Conservation (phyloP, 2,888 invertebrate species). For the Hydropsyche betteni region DNA sequence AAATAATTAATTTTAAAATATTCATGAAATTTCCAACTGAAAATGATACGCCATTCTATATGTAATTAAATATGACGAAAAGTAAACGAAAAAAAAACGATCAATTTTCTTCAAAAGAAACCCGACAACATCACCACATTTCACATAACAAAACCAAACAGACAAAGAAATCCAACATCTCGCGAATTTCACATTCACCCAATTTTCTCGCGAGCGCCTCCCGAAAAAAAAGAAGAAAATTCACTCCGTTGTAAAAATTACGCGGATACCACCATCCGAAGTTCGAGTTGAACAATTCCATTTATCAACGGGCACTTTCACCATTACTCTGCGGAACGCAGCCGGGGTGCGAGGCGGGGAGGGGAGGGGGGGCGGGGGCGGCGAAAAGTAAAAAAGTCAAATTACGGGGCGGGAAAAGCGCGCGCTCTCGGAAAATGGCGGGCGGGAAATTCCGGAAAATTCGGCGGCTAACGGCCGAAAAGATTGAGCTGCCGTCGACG, state of each 20-base stretch:
- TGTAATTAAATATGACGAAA: too few relatives aligned
- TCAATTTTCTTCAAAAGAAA: too few relatives aligned
- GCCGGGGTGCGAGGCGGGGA: not conserved
- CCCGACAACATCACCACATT: too few relatives aligned
- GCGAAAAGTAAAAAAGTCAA: conserved; percentile 37
- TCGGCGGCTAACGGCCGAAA: conserved; percentile 32
- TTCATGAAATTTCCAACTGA: too few relatives aligned
- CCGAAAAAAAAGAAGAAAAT: too few relatives aligned
- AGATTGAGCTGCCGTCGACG: conserved; percentile 43
- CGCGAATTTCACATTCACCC: too few relatives aligned
- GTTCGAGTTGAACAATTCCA: conserved; percentile 44
- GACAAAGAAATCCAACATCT: too few relatives aligned
- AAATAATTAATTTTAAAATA: too few relatives aligned
- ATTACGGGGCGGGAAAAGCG: conserved; percentile 34
- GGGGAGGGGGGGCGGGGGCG: conserved; percentile 14
- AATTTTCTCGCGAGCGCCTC: too few relatives aligned
- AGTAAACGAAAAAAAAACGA: too few relatives aligned
- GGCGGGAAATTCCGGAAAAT: conserved; percentile 25
- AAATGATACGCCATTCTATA: too few relatives aligned
- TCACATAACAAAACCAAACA: too few relatives aligned
- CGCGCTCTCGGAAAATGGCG: not conserved
- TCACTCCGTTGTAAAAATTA: conserved; percentile 19
- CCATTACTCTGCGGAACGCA: conserved; percentile 32
- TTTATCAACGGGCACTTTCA: conserved; percentile 45
- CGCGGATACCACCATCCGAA: conserved; percentile 22